phyloP scores from a whole-genome alignment of 2,113 vertebrate species.

The Brienomyrus brachyistius region DNA sequence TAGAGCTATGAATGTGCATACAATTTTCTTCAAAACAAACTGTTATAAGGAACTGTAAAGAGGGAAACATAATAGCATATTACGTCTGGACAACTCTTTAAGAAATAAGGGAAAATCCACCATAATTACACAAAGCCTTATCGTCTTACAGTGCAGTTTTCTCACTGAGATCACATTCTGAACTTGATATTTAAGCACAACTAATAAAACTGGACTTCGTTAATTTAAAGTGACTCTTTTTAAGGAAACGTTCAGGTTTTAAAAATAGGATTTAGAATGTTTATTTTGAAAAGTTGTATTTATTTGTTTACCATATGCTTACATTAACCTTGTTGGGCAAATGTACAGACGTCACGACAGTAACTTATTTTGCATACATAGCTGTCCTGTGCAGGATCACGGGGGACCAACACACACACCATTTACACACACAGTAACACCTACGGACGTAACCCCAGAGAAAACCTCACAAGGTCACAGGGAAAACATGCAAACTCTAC shows the following conservation, averaged over 20 bases:
- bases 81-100: slow-evolving; percentile 28
- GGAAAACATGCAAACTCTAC: neutral
- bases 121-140: slow-evolving; percentile 40
- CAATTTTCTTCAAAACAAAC: slow-evolving; percentile 3
- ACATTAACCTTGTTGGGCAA: neutral
- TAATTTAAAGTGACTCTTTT: neutral
- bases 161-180: slow-evolving; percentile 31
- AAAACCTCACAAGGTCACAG: neutral
- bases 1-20: neutral
- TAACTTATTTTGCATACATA: neutral
- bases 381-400: neutral
- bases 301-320: neutral
- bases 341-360: neutral
- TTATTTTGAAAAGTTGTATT: neutral
- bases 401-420: neutral
- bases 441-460: neutral
- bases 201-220: slow-evolving; percentile 24
- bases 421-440: neutral
- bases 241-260: neutral
- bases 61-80: slow-evolving; percentile 27
- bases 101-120: slow-evolving; percentile 32
- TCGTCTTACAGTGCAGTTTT: slow-evolving; percentile 23
- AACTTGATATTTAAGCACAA: slow-evolving; percentile 34
- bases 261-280: neutral
- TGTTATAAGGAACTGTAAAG: slow-evolving; percentile 25